These are phyloP conservation scores for Dicerorhinus sumatrensis DNA, from an alignment of 2,113 vertebrate genomes.

Conservation along the genomic window DNA sequence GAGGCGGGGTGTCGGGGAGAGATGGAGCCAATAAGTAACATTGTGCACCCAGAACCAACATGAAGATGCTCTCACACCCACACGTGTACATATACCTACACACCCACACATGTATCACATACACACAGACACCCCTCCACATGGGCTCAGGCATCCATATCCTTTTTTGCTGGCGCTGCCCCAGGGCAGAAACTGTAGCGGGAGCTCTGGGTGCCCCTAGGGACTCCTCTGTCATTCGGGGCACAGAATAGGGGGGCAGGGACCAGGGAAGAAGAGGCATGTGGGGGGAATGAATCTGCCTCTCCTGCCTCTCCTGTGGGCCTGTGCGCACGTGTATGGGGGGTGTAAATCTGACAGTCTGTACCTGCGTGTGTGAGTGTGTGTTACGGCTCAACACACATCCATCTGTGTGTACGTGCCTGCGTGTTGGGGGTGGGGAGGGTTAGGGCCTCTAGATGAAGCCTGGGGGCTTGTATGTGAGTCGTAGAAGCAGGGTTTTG, in stretches of 20 bases:
- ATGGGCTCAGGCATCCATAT: background rate
- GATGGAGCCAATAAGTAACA: background rate
- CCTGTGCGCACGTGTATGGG: rapidly evolving
- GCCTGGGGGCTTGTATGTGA: background rate
- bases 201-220: background rate
- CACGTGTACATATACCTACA: background rate
- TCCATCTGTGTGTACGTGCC: background rate
- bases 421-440: background rate
- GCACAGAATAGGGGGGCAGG: background rate
- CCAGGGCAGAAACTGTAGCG: background rate
- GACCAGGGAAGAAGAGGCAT: background rate
- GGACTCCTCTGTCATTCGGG: slow-evolving; percentile 41
- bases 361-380: background rate
- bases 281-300: background rate
- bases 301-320: background rate
- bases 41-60: background rate
- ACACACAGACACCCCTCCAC: background rate
- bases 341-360: background rate
- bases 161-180: background rate
- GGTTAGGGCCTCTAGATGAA: background rate
- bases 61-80: background rate
- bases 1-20: background rate
- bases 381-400: background rate
- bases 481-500: background rate
- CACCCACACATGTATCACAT: background rate